Evolutionary conservation across 2,797 vertebrate genomes (phyloP).

Genomic region (Phaenicophaeus curvirostris): DNA sequence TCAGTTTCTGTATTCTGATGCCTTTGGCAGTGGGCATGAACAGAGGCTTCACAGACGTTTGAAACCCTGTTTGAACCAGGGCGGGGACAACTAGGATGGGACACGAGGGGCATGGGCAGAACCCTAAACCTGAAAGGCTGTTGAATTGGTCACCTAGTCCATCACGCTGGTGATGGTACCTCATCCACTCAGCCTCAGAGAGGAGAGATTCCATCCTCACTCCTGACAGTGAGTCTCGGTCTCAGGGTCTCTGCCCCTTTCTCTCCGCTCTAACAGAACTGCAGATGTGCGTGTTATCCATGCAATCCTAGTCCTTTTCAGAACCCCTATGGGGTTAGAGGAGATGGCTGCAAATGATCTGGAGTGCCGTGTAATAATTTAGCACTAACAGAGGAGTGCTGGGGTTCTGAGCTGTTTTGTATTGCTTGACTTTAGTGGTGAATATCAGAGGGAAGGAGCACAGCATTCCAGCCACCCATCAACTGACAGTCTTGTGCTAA

Average conservation of each 20-base stretch:
- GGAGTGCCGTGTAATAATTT: neutral
- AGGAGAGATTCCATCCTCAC: neutral
- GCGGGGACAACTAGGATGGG: accelerated
- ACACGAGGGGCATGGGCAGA: neutral
- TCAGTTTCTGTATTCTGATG: neutral
- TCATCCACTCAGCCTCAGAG: neutral
- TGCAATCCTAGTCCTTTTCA: neutral
- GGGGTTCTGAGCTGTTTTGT: neutral
- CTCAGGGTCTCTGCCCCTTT: neutral
- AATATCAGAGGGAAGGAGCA: neutral
- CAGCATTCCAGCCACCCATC: neutral
- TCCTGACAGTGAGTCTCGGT: neutral
- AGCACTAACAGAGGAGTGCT: neutral
- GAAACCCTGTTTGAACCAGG: neutral
- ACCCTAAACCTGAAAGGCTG: neutral
- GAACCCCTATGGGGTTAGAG: neutral
- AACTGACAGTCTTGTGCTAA: neutral
- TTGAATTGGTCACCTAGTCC: neutral
- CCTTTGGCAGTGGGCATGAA: neutral
- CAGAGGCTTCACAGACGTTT: neutral
- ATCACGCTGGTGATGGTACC: neutral
- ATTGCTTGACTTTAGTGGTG: neutral
- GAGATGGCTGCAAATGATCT: neutral
- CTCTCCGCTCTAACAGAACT: neutral
- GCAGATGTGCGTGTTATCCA: neutral